A percentile compares a stretch with the other conserved stretches of the same genome.
Evolutionary conservation across 2,888 invertebrate species (phyloP).

Genomic region (Meteorus cinctellus): DNA sequence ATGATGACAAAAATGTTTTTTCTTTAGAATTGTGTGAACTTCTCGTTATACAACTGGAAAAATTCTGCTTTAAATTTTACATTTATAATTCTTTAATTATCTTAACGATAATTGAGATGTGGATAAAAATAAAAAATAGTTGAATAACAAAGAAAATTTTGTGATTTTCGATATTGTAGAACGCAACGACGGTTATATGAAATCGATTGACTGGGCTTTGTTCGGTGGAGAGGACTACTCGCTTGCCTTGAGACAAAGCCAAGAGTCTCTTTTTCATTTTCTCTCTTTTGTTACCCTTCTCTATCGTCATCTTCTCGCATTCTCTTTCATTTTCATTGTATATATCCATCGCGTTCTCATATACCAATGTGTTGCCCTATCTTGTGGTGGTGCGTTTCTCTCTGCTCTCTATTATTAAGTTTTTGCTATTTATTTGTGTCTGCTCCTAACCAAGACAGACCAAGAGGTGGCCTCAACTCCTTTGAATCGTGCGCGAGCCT

Average conservation of each 20-base stretch:
- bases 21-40: too few relatives aligned
- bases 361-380: slow-evolving; percentile 28
- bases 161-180: slow-evolving; percentile 21
- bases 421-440: slow-evolving; percentile 73
- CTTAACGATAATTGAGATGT: background rate
- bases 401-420: slow-evolving; percentile 72
- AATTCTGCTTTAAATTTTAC: too few relatives aligned
- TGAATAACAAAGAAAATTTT: background rate
- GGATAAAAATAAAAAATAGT: background rate
- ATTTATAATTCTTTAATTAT: too few relatives aligned
- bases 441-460: slow-evolving; percentile 48
- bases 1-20: too few relatives aligned
- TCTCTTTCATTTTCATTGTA: slow-evolving; percentile 20
- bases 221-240: slow-evolving; percentile 56
- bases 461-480: slow-evolving; percentile 8
- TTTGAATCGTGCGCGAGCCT: slow-evolving; percentile 36
- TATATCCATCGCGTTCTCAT: slow-evolving; percentile 7
- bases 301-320: background rate
- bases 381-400: slow-evolving; percentile 44
- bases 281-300: slow-evolving; percentile 40
- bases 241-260: slow-evolving; percentile 71
- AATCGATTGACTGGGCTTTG: slow-evolving; percentile 31
- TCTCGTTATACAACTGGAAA: too few relatives aligned
- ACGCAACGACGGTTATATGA: background rate
- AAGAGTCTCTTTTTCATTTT: slow-evolving; percentile 51